Conservation (phyloP, 2,888 invertebrate species). For the Aethes cnicana region DNA sequence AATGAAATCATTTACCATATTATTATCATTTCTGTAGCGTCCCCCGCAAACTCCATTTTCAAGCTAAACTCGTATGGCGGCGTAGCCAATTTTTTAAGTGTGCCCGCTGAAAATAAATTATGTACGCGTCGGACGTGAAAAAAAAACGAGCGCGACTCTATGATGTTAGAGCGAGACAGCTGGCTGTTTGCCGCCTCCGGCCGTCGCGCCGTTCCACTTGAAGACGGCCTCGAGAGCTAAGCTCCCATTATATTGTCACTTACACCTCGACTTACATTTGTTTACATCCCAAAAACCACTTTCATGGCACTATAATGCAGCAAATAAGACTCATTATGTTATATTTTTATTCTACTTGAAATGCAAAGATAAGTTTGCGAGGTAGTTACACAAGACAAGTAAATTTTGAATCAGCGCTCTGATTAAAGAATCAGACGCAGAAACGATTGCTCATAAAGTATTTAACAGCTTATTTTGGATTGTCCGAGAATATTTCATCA, state of each 20-base stretch:
- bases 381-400: constrained; percentile 60
- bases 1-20: constrained; percentile 80
- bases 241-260: constrained; percentile 81
- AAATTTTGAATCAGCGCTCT: constrained; percentile 70
- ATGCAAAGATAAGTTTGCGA: constrained; percentile 42
- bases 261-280: constrained; percentile 73
- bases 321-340: constrained; percentile 43
- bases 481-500: constrained; percentile 62
- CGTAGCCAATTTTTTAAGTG: constrained; percentile 79
- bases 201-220: constrained; percentile 64
- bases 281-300: constrained; percentile 53
- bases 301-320: constrained; percentile 38
- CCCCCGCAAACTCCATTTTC: constrained; percentile 70
- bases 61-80: constrained; percentile 64
- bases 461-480: constrained; percentile 67
- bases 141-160: constrained; percentile 67
- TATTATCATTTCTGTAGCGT: constrained; percentile 66
- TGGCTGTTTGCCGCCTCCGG: constrained; percentile 49
- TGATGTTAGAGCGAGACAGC: constrained; percentile 57
- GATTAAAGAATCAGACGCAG: constrained; percentile 73
- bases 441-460: constrained; percentile 74
- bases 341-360: constrained; percentile 3
- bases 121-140: constrained; percentile 77
- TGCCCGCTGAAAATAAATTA: constrained; percentile 79
- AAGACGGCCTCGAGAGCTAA: constrained; percentile 79